Percentiles rank a stretch among this genome's conserved stretches.
Evolutionary conservation across 2,888 invertebrate genomes (phyloP).

Genomic region (Drosophila barbarae): DNA sequence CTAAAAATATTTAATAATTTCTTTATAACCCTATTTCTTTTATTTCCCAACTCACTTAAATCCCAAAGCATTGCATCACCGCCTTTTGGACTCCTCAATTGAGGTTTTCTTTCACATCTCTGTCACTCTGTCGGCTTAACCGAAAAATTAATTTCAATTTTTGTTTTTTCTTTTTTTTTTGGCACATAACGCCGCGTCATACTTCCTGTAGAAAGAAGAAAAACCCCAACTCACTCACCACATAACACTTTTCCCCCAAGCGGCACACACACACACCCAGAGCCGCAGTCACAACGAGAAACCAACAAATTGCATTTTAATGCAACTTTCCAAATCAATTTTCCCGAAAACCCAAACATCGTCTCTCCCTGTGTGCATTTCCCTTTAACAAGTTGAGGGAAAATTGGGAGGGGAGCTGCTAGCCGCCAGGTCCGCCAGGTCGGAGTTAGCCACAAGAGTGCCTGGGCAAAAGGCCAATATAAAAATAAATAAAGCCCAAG

Average conservation of each 20-base stretch:
- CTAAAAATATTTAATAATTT: not conserved
- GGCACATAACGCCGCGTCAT: conserved; percentile 29
- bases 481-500: conserved; percentile 59
- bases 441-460: conserved; percentile 28
- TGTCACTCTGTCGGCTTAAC: conserved; percentile 27
- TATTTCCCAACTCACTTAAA: not conserved
- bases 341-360: conserved; percentile 32
- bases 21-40: not conserved
- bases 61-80: conserved; percentile 4
- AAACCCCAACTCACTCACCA: conserved; percentile 25
- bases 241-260: conserved; percentile 24
- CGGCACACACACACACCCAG: conserved; percentile 5
- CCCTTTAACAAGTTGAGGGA: conserved; percentile 30
- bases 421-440: conserved; percentile 7
- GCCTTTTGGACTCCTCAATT: not conserved
- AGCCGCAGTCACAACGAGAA: conserved; percentile 21
- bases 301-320: conserved; percentile 70
- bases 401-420: not conserved
- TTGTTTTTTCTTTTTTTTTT: conserved; percentile 15
- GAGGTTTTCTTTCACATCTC: conserved; percentile 15
- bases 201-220: conserved; percentile 34
- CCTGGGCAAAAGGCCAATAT: conserved; percentile 41
- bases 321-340: conserved; percentile 75
- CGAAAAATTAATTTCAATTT: conserved; percentile 32
- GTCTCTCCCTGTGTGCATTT: conserved; percentile 20